phyloP scores from a whole-genome alignment of 2,888 invertebrate genomes.

The Cataglyphis altisquamis region DNA sequence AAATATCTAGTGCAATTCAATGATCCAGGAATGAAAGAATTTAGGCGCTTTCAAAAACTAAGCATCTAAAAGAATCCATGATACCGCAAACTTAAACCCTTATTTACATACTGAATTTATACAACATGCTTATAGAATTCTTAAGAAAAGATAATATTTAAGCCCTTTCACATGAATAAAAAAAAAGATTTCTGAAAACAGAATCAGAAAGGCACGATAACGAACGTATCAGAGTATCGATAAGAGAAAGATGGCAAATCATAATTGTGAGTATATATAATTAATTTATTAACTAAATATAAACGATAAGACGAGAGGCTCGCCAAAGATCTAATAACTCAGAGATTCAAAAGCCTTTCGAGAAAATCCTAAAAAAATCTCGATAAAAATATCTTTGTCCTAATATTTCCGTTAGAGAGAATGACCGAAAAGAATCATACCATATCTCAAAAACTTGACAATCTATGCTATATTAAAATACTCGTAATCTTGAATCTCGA shows the following conservation, averaged over 20 bases:
- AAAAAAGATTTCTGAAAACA: background rate
- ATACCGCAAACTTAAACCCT: constrained; percentile 26
- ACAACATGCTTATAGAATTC: constrained; percentile 32
- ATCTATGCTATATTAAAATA: background rate
- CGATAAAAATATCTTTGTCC: background rate
- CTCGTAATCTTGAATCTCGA: background rate
- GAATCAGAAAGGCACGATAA: constrained; percentile 25
- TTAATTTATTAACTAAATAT: constrained; percentile 2
- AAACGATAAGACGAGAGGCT: background rate
- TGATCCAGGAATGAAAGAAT: constrained; percentile 22
- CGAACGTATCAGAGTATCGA: background rate
- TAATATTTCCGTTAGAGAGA: background rate
- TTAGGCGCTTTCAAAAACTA: constrained; percentile 13
- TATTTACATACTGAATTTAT: constrained; percentile 11
- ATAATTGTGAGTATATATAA: constrained; percentile 20
- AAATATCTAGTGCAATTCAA: constrained; percentile 3
- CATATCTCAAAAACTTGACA: background rate
- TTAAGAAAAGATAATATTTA: constrained; percentile 23
- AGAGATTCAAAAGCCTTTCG: background rate
- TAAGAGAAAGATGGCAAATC: constrained; percentile 32
- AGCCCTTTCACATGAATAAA: background rate
- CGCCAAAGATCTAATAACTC: constrained; percentile 21
- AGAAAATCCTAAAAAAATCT: background rate
- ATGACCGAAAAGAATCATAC: background rate
- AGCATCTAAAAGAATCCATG: constrained; percentile 26